phyloP scores from a whole-genome alignment of 2,888 invertebrate species.

The Polyommatus icarus region DNA sequence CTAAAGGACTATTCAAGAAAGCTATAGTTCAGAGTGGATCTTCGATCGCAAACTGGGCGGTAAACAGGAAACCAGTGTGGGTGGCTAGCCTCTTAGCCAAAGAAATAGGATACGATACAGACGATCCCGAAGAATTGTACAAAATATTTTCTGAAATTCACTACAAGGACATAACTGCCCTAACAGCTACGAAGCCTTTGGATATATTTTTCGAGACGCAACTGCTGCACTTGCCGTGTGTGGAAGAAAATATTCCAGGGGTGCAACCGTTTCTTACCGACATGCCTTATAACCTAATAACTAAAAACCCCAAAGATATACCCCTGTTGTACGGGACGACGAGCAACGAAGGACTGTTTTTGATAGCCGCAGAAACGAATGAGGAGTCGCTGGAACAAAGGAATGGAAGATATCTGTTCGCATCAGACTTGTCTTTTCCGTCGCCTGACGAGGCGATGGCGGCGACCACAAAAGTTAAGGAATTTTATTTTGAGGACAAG shows the following conservation, averaged over 20 bases:
- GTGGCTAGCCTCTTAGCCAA: slow-evolving; percentile 62
- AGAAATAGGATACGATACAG: slow-evolving; percentile 56
- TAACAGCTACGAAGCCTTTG: slow-evolving; percentile 55
- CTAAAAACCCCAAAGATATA: slow-evolving; percentile 50
- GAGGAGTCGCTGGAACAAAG: slow-evolving; percentile 51
- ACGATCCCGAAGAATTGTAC: slow-evolving; percentile 62
- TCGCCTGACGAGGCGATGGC: slow-evolving; percentile 54
- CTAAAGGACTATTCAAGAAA: slow-evolving; percentile 62
- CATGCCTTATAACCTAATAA: slow-evolving; percentile 62
- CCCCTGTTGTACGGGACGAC: slow-evolving; percentile 53
- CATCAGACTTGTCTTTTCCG: slow-evolving; percentile 63
- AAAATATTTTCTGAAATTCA: slow-evolving; percentile 57
- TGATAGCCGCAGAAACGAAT: slow-evolving; percentile 47
- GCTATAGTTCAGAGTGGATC: slow-evolving; percentile 70
- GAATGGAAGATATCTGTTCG: slow-evolving; percentile 60
- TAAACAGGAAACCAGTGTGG: slow-evolving; percentile 63
- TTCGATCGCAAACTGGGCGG: slow-evolving; percentile 62
- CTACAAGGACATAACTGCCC: slow-evolving; percentile 51
- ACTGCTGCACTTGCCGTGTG: slow-evolving; percentile 63
- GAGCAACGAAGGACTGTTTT: slow-evolving; percentile 62
- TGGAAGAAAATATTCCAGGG: slow-evolving; percentile 59
- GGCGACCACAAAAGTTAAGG: slow-evolving; percentile 53
- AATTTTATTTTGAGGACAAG: slow-evolving; percentile 71
- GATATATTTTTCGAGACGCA: slow-evolving; percentile 65
- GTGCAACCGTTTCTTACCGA: slow-evolving; percentile 61